Evolutionary conservation across 2,797 vertebrate species (phyloP).

Genomic region (Xerus rutilus): DNA sequence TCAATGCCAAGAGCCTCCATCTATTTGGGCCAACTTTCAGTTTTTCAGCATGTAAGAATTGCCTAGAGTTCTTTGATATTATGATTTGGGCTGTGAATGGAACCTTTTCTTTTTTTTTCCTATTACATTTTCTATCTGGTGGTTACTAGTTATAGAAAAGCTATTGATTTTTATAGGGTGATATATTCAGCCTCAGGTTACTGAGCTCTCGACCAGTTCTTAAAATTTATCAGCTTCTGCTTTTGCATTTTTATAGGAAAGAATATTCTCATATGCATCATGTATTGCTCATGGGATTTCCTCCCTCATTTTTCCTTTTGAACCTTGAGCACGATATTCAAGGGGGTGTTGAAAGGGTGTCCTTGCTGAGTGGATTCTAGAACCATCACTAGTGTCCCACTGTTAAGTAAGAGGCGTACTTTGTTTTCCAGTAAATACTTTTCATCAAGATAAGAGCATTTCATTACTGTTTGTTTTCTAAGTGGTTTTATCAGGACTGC

Average conservation of each 20-base stretch:
- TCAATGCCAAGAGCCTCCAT: fast-evolving
- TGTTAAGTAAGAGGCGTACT: neutral
- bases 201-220: neutral
- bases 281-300: neutral
- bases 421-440: neutral
- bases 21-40: neutral
- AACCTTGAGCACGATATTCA: neutral
- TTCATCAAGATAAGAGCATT: conserved; percentile 66
- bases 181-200: neutral
- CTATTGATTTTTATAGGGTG: neutral
- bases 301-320: neutral
- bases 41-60: neutral
- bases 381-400: neutral
- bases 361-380: neutral
- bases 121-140: neutral
- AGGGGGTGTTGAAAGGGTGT: fast-evolving
- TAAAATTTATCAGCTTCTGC: neutral
- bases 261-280: neutral
- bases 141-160: conserved; percentile 11
- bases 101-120: neutral
- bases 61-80: neutral
- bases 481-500: conserved; percentile 9
- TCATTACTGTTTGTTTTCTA: conserved; percentile 41
- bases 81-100: neutral
- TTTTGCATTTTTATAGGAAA: conserved; percentile 3